These are phyloP conservation scores for Apotomis betuletana DNA, from an alignment of 2,888 invertebrate genomes.

Conservation along the genomic window DNA sequence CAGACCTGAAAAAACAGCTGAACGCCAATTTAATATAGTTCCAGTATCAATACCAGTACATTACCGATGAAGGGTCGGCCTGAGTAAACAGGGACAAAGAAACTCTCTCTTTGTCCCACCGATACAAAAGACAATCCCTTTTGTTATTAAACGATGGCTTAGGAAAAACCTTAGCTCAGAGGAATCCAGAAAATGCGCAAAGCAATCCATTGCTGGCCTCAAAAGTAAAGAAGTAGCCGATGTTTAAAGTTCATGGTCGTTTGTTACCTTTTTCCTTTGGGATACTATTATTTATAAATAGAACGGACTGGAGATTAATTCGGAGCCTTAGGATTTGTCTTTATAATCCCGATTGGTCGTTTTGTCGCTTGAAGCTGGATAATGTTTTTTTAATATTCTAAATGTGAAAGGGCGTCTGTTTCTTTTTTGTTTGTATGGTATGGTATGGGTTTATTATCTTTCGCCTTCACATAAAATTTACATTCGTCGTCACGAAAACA, in stretches of 20 bases:
- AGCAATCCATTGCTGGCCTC: background rate
- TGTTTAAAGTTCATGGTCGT: background rate
- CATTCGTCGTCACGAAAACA: no score
- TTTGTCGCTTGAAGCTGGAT: background rate
- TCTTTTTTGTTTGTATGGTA: no score
- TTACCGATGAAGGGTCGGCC: slow-evolving; percentile 24
- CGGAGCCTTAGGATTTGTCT: slow-evolving; percentile 5
- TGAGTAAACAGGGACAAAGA: slow-evolving; percentile 31
- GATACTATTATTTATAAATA: slow-evolving; percentile 3
- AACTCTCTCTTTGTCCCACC: slow-evolving; percentile 12
- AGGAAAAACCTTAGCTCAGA: slow-evolving; percentile 6
- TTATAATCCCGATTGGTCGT: slow-evolving; percentile 23
- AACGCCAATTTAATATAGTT: slow-evolving; percentile 31
- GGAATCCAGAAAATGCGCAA: slow-evolving; percentile 10
- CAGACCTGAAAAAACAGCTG: slow-evolving; percentile 17
- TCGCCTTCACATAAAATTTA: no score
- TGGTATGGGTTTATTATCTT: no score
- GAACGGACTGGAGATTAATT: slow-evolving; percentile 10
- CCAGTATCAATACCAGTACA: slow-evolving; percentile 27
- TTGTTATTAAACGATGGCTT: slow-evolving; percentile 27
- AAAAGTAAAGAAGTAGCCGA: background rate
- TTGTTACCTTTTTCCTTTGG: background rate
- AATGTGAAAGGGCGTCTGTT: no score
- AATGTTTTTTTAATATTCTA: background rate
- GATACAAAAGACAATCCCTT: slow-evolving; percentile 22